Conservation (phyloP, 2,113 vertebrate genomes). For the Pterocles orientalis region DNA sequence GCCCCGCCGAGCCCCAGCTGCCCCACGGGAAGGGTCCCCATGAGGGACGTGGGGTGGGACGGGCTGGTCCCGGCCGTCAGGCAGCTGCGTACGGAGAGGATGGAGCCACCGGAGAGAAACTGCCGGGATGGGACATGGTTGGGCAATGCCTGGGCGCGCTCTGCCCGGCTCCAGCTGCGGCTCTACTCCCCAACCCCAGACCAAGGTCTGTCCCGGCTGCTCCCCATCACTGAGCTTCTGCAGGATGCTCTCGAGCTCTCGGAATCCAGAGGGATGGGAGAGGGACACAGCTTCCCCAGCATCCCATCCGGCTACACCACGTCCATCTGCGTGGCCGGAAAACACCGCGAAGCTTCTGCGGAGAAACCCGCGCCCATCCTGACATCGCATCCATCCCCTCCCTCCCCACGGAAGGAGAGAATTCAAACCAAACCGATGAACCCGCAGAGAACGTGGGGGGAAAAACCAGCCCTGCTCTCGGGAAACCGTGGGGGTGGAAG, state of each 20-base stretch:
- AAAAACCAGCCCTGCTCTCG: not conserved
- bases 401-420: not conserved
- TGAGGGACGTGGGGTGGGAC: accelerated
- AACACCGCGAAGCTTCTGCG: not conserved
- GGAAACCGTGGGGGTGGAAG: not conserved
- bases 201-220: not conserved
- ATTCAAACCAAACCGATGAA: not conserved
- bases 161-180: not conserved
- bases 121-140: accelerated
- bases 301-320: not conserved
- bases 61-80: not conserved
- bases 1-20: accelerated
- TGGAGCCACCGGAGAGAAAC: not conserved
- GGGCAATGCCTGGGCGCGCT: accelerated
- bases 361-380: not conserved
- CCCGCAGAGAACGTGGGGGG: accelerated
- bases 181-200: not conserved
- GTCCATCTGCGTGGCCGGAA: not conserved
- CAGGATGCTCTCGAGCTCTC: too few species aligned
- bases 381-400: not conserved
- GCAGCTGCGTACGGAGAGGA: too few species aligned
- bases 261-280: not conserved
- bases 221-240: not conserved
- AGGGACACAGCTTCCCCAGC: not conserved
- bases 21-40: not conserved